Evolutionary conservation across 2,888 invertebrate species (phyloP), one percentile per base, ranked within the genome.

Genomic region (Epinotia bilunana): DNA sequence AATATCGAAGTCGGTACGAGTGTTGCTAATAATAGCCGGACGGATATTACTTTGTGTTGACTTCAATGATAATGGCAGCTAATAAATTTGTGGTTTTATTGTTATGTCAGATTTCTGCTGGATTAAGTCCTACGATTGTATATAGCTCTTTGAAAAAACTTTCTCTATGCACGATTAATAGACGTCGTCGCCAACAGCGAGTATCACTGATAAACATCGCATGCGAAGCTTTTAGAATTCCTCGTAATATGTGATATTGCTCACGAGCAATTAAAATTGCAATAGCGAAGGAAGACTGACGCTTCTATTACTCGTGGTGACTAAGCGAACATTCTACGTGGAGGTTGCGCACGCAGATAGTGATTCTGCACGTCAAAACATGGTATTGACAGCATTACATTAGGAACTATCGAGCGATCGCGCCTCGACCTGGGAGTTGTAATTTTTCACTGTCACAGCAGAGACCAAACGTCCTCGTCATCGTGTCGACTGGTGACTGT

Each of bases 371-470:
- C 89, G 90, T 92, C 92, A 91, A 91, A 91, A 90, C 87, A 88
- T 85, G 86, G 90, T 89, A 93, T 92, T 91, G 93, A 91, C 92
- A 90, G 91, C 92, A 82, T 90, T 92, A 92, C 91, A 92, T 92
- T 92, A 93, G 88, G 87, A 92, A 90, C 90, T 91, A 91, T 91
- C 90, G 90, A 88, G 77, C 85, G 91, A 91, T 90, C 88, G 86
- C 84, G 81, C 86, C 83, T 81, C 86, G 84, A 84, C 86, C 86
- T 87, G 84, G 84, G 84, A 88, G 82, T 88, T 80, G 89, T 90
- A 89, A 93, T 93, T 92, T 93, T 92, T 93, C 92, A 91, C 91
- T 92, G 93, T 93, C 93, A 90, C 86, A 87, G 84, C 83, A 83
- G 83, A 86, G 87, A 87, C 90, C 88, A 90, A 91, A 92, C 88